phyloP scores from a whole-genome alignment of 2,888 invertebrate genomes.

The Torymus auratus region DNA sequence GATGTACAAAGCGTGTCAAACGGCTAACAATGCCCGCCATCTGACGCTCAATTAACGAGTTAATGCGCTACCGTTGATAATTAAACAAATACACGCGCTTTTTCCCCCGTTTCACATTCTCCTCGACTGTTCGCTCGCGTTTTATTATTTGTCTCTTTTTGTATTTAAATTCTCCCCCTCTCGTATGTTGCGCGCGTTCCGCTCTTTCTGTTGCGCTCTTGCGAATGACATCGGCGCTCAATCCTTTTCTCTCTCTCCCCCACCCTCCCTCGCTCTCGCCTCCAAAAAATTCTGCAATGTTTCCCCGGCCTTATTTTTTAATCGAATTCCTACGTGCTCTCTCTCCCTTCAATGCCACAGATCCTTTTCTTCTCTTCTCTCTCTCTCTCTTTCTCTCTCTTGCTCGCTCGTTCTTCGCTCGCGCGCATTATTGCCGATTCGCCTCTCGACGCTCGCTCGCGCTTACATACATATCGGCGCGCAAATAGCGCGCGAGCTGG shows the following conservation, averaged over 20 bases:
- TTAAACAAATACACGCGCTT: constrained; percentile 73
- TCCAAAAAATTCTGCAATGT: constrained; percentile 39
- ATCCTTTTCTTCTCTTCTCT: constrained; percentile 26
- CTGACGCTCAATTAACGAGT: constrained; percentile 77
- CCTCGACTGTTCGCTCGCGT: constrained; percentile 34
- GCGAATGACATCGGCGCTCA: constrained; percentile 53
- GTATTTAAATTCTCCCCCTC: constrained; percentile 21
- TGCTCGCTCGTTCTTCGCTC: constrained; percentile 17
- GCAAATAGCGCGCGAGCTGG: constrained; percentile 64
- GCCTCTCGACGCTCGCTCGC: constrained; percentile 38
- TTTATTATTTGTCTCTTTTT: constrained; percentile 58
- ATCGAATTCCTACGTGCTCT: constrained; percentile 56
- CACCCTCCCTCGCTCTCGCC: constrained; percentile 28
- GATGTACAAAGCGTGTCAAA: constrained; percentile 74
- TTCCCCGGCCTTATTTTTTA: constrained; percentile 54
- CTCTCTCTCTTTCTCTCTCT: constrained; percentile 19
- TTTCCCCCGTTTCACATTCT: constrained; percentile 54
- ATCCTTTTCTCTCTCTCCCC: constrained; percentile 48
- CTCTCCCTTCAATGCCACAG: constrained; percentile 21
- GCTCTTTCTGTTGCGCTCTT: constrained; percentile 26
- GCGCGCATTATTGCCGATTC: constrained; percentile 53
- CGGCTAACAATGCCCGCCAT: constrained; percentile 72
- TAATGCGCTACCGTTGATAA: constrained; percentile 74
- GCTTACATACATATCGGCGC: constrained; percentile 46
- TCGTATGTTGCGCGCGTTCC: constrained; percentile 24